Evolutionary conservation across 2,797 vertebrate species (phyloP), one percentile per base, ranked within the genome.

Genomic region (Rhabdophis nuchalis): DNA sequence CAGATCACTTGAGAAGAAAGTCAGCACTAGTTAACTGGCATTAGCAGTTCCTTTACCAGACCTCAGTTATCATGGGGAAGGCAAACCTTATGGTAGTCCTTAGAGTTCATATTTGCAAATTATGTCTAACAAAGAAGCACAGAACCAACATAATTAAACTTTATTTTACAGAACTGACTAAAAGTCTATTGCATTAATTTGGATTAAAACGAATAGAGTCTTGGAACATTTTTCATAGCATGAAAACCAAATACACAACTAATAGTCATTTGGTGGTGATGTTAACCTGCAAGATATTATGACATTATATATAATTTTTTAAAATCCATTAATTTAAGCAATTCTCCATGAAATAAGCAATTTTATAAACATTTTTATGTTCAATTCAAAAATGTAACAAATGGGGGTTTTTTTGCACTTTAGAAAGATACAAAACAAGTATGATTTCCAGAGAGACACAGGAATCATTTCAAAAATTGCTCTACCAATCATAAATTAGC

Each of bases 291-390:
- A 93, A 96, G 95, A 95, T 93, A 82, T 95, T 95, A 94, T 96
- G 96, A 93, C 86, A 93, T 95, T 95, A 97, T 89, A 53, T 96
- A 94, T 92, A 95, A 96, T 96, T 82, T 96, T 95, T 95, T 97
- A 97, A 97, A 97, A 96, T 96, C 93, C 95, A 96, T 95, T 94
- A 94, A 94, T 95, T 97, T 95, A 96, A 96, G 96, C 96, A 97
- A 93, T 94, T 95, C 96, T 95, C 93, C 95, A 95, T 93, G 95
- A 97, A 95, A 95, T 96, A 96, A 96, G 95, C 95, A 96, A 96
- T 96, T 97, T 94, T 97, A 96, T 96, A 97, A 97, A 97, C 93
- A 60, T 96, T 96, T 96, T 96, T 90, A 94, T 92, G 96, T 95
- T 96, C 92, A 95, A 91, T 96, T 92, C 94, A 95, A 97, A 95